phyloP scores from a whole-genome alignment of 2,888 invertebrate species.

The Epirrhoe alternata region DNA sequence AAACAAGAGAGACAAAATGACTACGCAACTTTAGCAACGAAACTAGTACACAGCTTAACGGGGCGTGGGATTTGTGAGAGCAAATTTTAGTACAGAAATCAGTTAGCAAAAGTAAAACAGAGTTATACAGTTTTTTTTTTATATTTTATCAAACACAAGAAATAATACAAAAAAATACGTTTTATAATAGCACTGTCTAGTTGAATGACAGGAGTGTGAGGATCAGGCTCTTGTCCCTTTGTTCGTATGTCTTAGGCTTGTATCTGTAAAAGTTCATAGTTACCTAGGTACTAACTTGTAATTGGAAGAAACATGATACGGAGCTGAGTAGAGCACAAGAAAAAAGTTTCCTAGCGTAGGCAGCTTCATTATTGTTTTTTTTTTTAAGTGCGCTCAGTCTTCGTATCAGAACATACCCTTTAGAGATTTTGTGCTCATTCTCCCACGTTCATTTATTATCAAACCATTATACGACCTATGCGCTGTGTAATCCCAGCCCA shows the following conservation, averaged over 20 bases:
- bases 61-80: slow-evolving; percentile 8
- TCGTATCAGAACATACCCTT: neutral
- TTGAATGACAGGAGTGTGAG: too few species aligned
- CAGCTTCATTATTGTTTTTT: neutral
- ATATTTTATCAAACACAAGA: too few species aligned
- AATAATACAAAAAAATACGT: too few species aligned
- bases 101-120: neutral
- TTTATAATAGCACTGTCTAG: too few species aligned
- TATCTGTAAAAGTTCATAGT: too few species aligned
- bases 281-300: too few species aligned
- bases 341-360: too few species aligned
- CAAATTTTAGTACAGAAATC: neutral
- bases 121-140: too few species aligned
- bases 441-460: slow-evolving; percentile 10
- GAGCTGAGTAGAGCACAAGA: too few species aligned
- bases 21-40: slow-evolving; percentile 21
- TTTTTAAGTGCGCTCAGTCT: neutral
- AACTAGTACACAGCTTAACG: slow-evolving; percentile 17
- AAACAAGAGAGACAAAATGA: slow-evolving; percentile 41
- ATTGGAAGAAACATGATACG: too few species aligned
- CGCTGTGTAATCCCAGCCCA: slow-evolving; percentile 23
- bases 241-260: too few species aligned
- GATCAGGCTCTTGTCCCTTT: too few species aligned
- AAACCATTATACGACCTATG: slow-evolving; percentile 15
- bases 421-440: neutral